Base-by-base conservation (phyloP, 2,797 vertebrate genomes). In the Enteromius viviparus region DNA sequence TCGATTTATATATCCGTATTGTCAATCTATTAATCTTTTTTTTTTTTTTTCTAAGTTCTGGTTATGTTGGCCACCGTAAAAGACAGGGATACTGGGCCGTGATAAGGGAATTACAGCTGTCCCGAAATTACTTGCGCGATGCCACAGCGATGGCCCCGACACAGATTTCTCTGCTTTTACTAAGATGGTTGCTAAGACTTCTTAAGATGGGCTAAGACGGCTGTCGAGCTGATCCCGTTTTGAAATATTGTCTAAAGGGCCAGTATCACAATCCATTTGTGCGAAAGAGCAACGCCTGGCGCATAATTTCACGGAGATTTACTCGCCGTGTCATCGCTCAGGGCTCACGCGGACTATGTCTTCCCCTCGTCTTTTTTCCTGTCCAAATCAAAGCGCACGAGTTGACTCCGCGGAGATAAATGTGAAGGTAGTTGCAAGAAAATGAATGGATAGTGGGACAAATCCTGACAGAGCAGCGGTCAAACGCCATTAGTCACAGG, bases 401-500 rank as follows among this genome's bases (percentile, higher is more conserved):
- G 79, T 86, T 87, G 93, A 90, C 91, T 93, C 91, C 91, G 88
- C 85, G 88, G 86, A 93, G 93, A 93, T 92, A 93, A 90, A 94
- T 92, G 89, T 88, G 92, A 92, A 94, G 92, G 93, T 95, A 94
- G 94, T 82, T 88, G 89, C 92, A 91, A 88, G 93, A 91, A 92
- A 92, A 89, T 89, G 91, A 93, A 94, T 91, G 93, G 94, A 91
- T 91, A 94, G 92, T 88, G 83, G 89, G 89, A 93, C 92, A 94
- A 93, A 92, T 90, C 87, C 76, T 83, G 85, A 88, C 23, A 26
- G 91, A 92, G 91, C 90, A 91, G 88, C 89, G 95, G 94, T 96
- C 93, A 96, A 94, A 94, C 87, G 86, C 91, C 94, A 94, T 97
- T 96, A 95, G 95, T 96, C 95, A 96, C 95, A 96, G 95, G 92